phyloP scores from a whole-genome alignment of 2,113 vertebrate genomes.

The Ophiodon elongatus region DNA sequence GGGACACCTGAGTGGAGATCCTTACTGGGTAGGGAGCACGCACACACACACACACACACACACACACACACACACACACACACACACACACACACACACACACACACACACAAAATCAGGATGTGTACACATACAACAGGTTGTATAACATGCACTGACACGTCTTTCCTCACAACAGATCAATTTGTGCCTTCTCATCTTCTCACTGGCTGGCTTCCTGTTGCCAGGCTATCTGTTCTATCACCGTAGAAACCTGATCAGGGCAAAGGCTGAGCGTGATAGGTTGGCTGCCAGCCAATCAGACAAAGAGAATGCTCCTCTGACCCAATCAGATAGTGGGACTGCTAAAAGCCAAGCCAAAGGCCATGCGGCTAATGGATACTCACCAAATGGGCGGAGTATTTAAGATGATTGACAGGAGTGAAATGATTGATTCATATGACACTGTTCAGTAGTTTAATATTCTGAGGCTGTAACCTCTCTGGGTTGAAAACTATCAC shows the following conservation, averaged over 20 bases:
- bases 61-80: constrained; percentile 1
- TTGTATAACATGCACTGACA: constrained; percentile 14
- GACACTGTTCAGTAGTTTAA: background rate
- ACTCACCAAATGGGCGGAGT: constrained; percentile 13
- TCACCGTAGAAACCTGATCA: constrained; percentile 77
- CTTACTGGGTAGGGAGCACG: constrained; percentile 87
- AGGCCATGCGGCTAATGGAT: constrained; percentile 36
- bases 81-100: constrained; percentile 25
- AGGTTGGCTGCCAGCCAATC: constrained; percentile 24
- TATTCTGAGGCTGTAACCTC: background rate
- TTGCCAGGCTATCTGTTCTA: constrained; percentile 87
- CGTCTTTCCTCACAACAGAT: constrained; percentile 73
- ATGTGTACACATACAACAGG: background rate
- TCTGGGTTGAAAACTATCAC: background rate
- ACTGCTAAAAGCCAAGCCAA: constrained; percentile 45
- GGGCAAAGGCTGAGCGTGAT: constrained; percentile 49
- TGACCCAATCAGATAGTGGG: constrained; percentile 35
- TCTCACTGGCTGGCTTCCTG: constrained; percentile 87
- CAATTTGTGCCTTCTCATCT: constrained; percentile 84
- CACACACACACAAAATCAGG: background rate
- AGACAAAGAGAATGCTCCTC: constrained; percentile 36
- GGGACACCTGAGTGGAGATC: constrained; percentile 85
- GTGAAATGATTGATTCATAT: constrained; percentile 22
- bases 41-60: background rate
- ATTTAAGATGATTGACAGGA: constrained; percentile 4